Base-by-base conservation (phyloP, 1,140 invertebrate species). In the Ceratina australensis region DNA sequence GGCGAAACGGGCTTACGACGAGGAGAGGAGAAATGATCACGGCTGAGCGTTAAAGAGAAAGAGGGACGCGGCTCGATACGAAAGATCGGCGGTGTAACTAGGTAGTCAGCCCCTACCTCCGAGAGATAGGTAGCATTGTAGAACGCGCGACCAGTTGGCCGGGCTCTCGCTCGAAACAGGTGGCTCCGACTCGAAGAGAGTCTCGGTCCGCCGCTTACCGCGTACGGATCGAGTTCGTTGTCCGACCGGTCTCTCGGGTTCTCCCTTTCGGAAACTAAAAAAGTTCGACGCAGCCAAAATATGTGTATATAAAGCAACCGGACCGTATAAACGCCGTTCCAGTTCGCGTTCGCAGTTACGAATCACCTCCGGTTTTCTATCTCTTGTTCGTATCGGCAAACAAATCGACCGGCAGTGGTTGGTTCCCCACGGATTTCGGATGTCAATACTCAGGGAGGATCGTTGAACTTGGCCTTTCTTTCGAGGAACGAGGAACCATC, bases 191-290 rank as follows among this genome's bases (percentile, higher is more conserved):
- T 80, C 52, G 80, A 82, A 76, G 81, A 78, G 81, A 90, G 89
- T 90, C 89, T 89, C 89, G 90, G 87, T 90, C 89, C 82, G 81
- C 83, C 90, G 90, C 87, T 88, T 90, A 89, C 87, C 84, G 84
- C 80, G 84, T 78, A 85, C 89, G 77, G 85, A 86, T 88, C 81
- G 89, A 88, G 88, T 90, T 91, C 88, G 89, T 90, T 90, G 89
- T 86, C 88, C 89, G 64, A 78, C 80, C 81, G 76, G 72, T 80
- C 67, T 49, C 56, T 63, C 66, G 65, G 66, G 47, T 56, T 73
- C 61, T 64, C 65, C 59, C 49, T 54, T 71, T 65, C 61, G 72
- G 72, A 12, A 13, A 42, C 63, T 24, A 59, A 59, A 68, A 75
- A 75, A 8, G n/a, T 10, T 57, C 18, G 22, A 18, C 7, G 33